Percentiles rank a stretch among this genome's conserved stretches.
Evolutionary conservation across 37 sponge, comb jelly and placozoan species (phyloP).

Genomic region (Lycopodina hypogea): DNA sequence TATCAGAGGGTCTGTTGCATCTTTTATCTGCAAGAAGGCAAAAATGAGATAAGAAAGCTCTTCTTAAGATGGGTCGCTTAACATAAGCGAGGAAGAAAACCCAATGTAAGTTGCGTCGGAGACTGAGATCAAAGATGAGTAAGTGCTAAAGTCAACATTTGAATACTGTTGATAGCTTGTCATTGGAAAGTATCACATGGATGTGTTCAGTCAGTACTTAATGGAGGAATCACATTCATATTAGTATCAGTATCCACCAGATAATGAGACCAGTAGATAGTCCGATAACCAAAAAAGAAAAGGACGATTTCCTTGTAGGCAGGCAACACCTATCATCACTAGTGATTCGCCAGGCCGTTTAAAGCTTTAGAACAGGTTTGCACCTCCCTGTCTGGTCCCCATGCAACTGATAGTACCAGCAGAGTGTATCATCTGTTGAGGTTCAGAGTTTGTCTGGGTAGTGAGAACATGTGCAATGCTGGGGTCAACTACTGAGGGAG

Average conservation of each 20-base stretch:
- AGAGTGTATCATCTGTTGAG: too few relatives aligned
- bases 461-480: neutral
- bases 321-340: constrained; percentile 51
- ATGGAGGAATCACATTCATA: constrained; percentile 52
- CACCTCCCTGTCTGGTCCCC: constrained; percentile 27
- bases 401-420: constrained; percentile 30
- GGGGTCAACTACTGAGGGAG: constrained; percentile 3
- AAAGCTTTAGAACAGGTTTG: too few relatives aligned
- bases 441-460: neutral
- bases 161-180: constrained; percentile 23
- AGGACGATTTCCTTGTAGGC: constrained; percentile 38
- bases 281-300: constrained; percentile 4
- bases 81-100: constrained; percentile 68
- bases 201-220: neutral
- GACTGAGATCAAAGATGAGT: constrained; percentile 70
- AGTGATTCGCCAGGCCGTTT: constrained; percentile 37
- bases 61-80: constrained; percentile 60
- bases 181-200: too few relatives aligned
- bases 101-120: constrained; percentile 61
- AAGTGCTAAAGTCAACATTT: constrained; percentile 57
- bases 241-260: too few relatives aligned
- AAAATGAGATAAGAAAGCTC: constrained; percentile 52
- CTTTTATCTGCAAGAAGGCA: constrained; percentile 55
- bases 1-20: constrained; percentile 10
- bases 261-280: constrained; percentile 50